Conservation (phyloP, 2,113 vertebrate genomes). For the Nipponia nippon region DNA sequence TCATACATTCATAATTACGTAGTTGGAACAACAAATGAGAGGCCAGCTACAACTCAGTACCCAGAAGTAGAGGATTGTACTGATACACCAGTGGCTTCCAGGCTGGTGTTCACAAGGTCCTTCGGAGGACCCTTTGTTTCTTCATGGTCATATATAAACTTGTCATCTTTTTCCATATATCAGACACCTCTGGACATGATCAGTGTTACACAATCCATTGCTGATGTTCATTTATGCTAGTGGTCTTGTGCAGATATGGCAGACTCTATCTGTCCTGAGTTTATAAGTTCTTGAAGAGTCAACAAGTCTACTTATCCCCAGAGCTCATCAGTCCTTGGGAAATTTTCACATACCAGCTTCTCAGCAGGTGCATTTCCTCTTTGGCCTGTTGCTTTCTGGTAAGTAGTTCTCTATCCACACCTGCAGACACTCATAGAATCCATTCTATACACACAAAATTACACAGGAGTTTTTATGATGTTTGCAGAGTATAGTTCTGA, state of each 20-base stretch:
- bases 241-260: neutral
- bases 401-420: neutral
- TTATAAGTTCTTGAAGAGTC: neutral
- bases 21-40: neutral
- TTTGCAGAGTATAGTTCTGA: neutral
- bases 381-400: neutral
- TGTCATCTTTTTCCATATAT: neutral
- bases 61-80: neutral
- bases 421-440: neutral
- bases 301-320: neutral
- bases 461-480: neutral
- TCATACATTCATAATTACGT: neutral
- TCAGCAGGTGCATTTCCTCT: neutral
- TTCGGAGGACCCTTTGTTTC: neutral
- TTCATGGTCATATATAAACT: neutral
- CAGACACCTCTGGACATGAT: neutral
- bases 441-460: neutral
- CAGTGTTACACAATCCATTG: neutral
- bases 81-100: neutral
- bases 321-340: neutral
- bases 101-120: neutral
- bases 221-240: neutral
- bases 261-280: neutral
- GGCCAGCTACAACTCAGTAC: neutral
- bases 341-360: neutral